phyloP scores from a whole-genome alignment of 1,140 invertebrate genomes.

The Battus philenor region DNA sequence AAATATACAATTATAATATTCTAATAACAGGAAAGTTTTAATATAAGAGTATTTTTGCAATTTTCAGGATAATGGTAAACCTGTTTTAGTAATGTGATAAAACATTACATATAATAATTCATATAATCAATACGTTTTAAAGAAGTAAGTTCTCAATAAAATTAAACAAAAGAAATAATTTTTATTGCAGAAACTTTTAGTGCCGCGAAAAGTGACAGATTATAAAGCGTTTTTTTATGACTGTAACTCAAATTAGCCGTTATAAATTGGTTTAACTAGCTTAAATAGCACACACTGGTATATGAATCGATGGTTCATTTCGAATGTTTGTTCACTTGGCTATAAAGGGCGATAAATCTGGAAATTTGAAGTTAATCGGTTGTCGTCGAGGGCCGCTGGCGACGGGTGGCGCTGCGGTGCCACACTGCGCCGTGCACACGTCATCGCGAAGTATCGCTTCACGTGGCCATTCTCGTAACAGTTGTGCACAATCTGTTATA shows the following conservation, averaged over 20 bases:
- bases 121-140: background rate
- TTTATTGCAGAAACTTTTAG: background rate
- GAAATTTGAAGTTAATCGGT: slow-evolving; percentile 67
- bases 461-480: slow-evolving; percentile 87
- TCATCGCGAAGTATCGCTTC: slow-evolving; percentile 90
- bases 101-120: background rate
- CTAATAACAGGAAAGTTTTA: background rate
- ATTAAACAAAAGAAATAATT: background rate
- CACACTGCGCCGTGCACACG: slow-evolving; percentile 93
- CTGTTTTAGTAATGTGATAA: background rate
- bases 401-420: slow-evolving; percentile 67
- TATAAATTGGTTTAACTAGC: slow-evolving; percentile 18
- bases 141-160: background rate
- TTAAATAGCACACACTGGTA: slow-evolving; percentile 14
- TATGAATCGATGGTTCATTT: background rate
- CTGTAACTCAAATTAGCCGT: background rate
- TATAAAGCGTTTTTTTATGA: background rate
- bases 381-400: slow-evolving; percentile 48
- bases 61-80: background rate
- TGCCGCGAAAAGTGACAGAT: background rate
- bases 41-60: background rate
- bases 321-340: slow-evolving; percentile 46
- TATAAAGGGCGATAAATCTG: slow-evolving; percentile 56
- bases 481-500: slow-evolving; percentile 90
- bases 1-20: background rate